A percentile compares a stretch with the other conserved stretches of the same genome.
Conservation (phyloP, 2,113 vertebrate genomes). For the Bothrops jararaca region DNA sequence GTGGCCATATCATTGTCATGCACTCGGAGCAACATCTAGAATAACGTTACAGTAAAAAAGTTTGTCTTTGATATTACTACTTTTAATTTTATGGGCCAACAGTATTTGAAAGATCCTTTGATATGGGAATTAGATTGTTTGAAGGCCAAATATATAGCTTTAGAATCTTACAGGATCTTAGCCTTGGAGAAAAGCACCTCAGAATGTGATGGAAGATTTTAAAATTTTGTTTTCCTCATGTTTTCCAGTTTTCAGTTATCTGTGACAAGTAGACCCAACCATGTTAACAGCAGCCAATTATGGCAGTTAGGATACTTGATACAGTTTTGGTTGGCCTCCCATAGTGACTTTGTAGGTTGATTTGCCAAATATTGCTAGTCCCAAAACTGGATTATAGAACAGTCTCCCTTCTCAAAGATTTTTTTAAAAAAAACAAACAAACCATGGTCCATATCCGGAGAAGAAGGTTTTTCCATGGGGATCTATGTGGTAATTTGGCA, state of each 20-base stretch:
- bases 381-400: neutral
- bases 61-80: neutral
- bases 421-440: neutral
- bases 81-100: neutral
- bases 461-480: neutral
- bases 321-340: neutral
- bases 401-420: too few species aligned
- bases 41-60: neutral
- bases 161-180: neutral
- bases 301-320: neutral
- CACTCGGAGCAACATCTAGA: neutral
- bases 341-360: neutral
- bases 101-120: neutral
- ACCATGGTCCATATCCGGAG: neutral
- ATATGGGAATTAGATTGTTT: neutral
- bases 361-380: neutral
- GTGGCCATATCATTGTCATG: neutral
- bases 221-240: neutral
- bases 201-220: neutral
- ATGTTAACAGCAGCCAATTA: neutral
- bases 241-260: neutral
- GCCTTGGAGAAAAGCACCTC: neutral
- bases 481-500: neutral
- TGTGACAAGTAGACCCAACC: neutral
- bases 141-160: neutral